These are phyloP conservation scores for Theocolax elegans DNA, from an alignment of 1,140 invertebrate genomes.

Conservation along the genomic window DNA sequence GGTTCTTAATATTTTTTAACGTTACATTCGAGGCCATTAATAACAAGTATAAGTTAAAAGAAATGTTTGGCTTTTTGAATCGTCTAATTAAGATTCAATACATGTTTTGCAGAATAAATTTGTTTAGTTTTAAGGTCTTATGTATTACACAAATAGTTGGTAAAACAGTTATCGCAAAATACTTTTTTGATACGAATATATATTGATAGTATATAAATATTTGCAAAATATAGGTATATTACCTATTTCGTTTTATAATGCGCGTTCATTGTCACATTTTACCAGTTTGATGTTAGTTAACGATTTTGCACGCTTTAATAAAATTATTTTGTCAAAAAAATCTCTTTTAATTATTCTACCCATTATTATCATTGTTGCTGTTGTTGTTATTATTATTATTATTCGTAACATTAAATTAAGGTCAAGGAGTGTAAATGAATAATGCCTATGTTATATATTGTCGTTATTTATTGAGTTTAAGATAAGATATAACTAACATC, in stretches of 20 bases:
- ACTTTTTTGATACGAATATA: constrained; percentile 12
- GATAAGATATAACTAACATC: constrained; percentile 59
- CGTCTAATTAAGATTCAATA: neutral
- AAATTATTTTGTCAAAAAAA: constrained; percentile 41
- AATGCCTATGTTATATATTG: constrained; percentile 53
- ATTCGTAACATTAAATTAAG: constrained; percentile 6
- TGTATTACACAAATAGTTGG: constrained; percentile 13
- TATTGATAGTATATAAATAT: constrained; percentile 7
- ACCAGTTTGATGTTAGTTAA: constrained; percentile 34
- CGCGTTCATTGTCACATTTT: constrained; percentile 12
- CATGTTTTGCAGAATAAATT: constrained; percentile 25
- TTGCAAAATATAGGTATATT: constrained; percentile 18
- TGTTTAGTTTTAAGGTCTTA: constrained; percentile 10
- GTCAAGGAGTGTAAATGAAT: neutral
- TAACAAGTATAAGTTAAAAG: neutral
- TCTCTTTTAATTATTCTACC: no score
- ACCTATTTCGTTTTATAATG: constrained; percentile 12
- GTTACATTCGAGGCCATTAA: no score
- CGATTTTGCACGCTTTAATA: constrained; percentile 39
- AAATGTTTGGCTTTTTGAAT: neutral
- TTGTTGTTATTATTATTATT: no score
- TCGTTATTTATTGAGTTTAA: constrained; percentile 63
- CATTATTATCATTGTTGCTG: no score
- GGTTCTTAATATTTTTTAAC: no score
- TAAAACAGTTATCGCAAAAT: constrained; percentile 1